Evolutionary conservation across 2,888 invertebrate species (phyloP).

Genomic region (Blastobasis lacticolella): DNA sequence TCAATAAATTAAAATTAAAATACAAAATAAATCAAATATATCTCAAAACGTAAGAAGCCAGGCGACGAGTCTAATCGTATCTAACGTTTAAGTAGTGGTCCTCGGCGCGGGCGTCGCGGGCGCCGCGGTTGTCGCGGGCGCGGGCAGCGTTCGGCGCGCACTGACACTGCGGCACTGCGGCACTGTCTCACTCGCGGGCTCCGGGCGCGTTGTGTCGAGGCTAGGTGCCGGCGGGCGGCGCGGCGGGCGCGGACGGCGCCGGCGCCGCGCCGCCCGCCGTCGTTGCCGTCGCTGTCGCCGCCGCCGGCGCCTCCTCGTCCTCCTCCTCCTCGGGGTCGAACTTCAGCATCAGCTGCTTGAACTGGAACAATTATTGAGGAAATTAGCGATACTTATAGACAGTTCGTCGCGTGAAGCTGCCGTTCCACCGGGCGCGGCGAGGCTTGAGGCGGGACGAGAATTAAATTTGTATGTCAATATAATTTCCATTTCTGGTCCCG

Average conservation of each 20-base stretch:
- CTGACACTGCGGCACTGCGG: slow-evolving; percentile 13
- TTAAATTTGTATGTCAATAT: too few species aligned
- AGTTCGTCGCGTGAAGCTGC: too few species aligned
- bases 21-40: slow-evolving; percentile 20
- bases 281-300: slow-evolving; percentile 25
- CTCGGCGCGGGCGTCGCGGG: slow-evolving; percentile 8
- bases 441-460: too few species aligned
- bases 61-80: slow-evolving; percentile 6
- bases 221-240: slow-evolving; percentile 35
- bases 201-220: slow-evolving; percentile 19
- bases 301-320: slow-evolving; percentile 72
- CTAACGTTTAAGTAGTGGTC: slow-evolving; percentile 10
- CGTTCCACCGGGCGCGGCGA: too few species aligned
- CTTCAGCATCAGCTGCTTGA: slow-evolving; percentile 89
- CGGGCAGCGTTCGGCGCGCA: background rate
- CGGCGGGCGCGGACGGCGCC: slow-evolving; percentile 52
- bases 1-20: slow-evolving; percentile 36
- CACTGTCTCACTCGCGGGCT: background rate
- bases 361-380: slow-evolving; percentile 58
- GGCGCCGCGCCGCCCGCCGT: slow-evolving; percentile 71
- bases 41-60: slow-evolving; percentile 7
- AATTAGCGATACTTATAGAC: too few species aligned
- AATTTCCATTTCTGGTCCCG: too few species aligned
- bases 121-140: slow-evolving; percentile 4
- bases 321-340: slow-evolving; percentile 87